Conservation (phyloP, 2,797 vertebrate genomes). For the Distichodus sexfasciatus region DNA sequence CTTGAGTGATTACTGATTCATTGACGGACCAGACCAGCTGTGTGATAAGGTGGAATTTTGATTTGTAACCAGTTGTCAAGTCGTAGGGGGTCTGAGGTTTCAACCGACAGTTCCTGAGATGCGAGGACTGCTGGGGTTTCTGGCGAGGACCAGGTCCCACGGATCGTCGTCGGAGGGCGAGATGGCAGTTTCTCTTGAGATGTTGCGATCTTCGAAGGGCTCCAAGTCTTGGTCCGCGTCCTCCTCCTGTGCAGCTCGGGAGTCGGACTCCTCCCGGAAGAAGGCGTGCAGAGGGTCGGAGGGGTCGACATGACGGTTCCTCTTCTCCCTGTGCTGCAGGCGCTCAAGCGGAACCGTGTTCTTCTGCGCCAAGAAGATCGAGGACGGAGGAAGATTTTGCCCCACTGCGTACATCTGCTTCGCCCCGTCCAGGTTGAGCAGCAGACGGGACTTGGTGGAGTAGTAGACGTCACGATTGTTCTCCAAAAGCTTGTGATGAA, state of each 20-base stretch:
- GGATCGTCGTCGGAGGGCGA: conserved; percentile 71
- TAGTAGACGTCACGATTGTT: conserved; percentile 90
- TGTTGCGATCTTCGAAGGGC: conserved; percentile 56
- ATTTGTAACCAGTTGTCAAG: no score
- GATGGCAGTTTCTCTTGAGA: conserved; percentile 65
- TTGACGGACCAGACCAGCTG: not conserved
- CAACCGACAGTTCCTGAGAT: conserved; percentile 63
- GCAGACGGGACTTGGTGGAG: conserved; percentile 78
- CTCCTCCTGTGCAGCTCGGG: conserved; percentile 57
- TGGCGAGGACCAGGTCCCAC: conserved; percentile 62
- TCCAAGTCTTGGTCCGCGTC: conserved; percentile 44
- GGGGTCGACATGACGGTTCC: conserved; percentile 71
- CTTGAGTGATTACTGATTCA: no score
- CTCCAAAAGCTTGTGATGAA: conserved; percentile 86
- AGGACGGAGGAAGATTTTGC: conserved; percentile 82
- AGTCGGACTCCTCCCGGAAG: conserved; percentile 69
- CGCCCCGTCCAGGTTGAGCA: conserved; percentile 85
- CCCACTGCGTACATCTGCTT: conserved; percentile 76
- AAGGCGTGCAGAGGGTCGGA: conserved; percentile 65
- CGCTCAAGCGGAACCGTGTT: conserved; percentile 87
- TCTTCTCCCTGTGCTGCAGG: conserved; percentile 80
- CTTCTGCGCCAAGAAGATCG: conserved; percentile 87
- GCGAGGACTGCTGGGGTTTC: conserved; percentile 60
- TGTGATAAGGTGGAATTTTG: no score
- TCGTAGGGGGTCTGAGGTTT: conserved; percentile 17